A percentile compares a stretch with the other conserved stretches of the same genome.
Evolutionary conservation across 2,888 invertebrate species (phyloP).

Genomic region (Lycocerus yunnanus): DNA sequence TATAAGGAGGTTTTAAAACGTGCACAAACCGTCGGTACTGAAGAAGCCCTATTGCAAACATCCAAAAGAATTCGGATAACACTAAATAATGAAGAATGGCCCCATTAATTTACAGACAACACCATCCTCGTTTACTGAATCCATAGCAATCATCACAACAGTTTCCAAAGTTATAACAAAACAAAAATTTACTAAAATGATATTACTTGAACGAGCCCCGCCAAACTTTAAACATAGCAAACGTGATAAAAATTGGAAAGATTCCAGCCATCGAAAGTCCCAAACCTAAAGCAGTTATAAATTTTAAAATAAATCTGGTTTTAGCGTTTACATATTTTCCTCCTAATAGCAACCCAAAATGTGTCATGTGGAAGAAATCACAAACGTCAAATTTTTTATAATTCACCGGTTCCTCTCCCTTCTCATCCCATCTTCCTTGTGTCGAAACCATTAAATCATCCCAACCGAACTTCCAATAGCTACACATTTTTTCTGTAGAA

Average conservation of each 20-base stretch:
- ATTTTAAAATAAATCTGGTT: not conserved
- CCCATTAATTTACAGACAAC: slow-evolving; percentile 61
- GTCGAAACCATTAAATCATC: not conserved
- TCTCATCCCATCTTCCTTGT: not conserved
- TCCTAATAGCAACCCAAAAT: not conserved
- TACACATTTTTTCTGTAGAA: not conserved
- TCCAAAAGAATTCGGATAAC: slow-evolving; percentile 69
- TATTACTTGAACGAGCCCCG: slow-evolving; percentile 63
- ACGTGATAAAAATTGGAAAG: slow-evolving; percentile 56
- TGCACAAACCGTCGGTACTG: slow-evolving; percentile 66
- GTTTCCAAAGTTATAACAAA: slow-evolving; percentile 55
- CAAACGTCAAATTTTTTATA: slow-evolving; percentile 25
- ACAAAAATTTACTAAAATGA: slow-evolving; percentile 61
- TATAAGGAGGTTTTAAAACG: slow-evolving; percentile 61
- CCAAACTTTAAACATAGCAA: slow-evolving; percentile 60
- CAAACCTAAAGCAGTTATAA: slow-evolving; percentile 58
- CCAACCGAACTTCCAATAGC: not conserved
- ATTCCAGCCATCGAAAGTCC: slow-evolving; percentile 58
- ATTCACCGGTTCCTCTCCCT: not conserved
- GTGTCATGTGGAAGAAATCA: not conserved
- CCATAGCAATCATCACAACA: slow-evolving; percentile 52
- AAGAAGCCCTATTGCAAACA: slow-evolving; percentile 67
- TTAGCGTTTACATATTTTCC: not conserved
- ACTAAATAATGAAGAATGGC: slow-evolving; percentile 65
- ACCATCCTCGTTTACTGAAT: slow-evolving; percentile 43